A percentile compares a stretch with the other conserved stretches of the same genome.
phyloP scores from a whole-genome alignment of 2,797 vertebrate genomes.

The Melopsittacus undulatus region DNA sequence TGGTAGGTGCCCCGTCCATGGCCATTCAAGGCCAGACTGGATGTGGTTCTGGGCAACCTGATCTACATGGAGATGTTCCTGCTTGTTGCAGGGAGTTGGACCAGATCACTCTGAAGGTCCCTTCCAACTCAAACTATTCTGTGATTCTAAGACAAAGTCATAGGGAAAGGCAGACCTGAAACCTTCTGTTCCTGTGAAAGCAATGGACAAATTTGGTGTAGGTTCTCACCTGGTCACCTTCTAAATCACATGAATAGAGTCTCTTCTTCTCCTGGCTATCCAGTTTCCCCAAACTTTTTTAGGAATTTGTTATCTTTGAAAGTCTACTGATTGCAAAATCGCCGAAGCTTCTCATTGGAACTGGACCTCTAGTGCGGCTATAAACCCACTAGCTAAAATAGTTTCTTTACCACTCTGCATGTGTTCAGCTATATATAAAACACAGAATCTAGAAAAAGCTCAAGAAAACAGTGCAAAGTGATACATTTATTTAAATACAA shows the following conservation, averaged over 20 bases:
- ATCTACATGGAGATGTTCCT: background rate
- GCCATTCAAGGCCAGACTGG: background rate
- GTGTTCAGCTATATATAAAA: background rate
- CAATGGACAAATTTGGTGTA: background rate
- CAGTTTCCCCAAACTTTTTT: rapidly evolving
- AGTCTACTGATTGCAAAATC: background rate
- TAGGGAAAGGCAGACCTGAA: background rate
- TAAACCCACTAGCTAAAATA: background rate
- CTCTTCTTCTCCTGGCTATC: background rate
- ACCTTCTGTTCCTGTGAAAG: background rate
- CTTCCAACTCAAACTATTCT: background rate
- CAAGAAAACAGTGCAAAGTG: background rate
- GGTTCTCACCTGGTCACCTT: background rate
- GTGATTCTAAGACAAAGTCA: background rate
- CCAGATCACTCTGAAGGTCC: background rate
- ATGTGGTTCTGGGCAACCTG: background rate
- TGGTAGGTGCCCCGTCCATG: background rate
- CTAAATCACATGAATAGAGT: background rate
- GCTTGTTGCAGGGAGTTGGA: background rate
- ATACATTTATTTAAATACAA: background rate
- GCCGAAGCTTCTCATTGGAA: background rate
- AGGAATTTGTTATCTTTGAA: background rate
- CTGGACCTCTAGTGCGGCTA: background rate
- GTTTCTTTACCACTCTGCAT: rapidly evolving
- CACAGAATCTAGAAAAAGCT: background rate